phyloP scores from a whole-genome alignment of 2,888 invertebrate genomes.

The Aphelenchoides bicaudatus region DNA sequence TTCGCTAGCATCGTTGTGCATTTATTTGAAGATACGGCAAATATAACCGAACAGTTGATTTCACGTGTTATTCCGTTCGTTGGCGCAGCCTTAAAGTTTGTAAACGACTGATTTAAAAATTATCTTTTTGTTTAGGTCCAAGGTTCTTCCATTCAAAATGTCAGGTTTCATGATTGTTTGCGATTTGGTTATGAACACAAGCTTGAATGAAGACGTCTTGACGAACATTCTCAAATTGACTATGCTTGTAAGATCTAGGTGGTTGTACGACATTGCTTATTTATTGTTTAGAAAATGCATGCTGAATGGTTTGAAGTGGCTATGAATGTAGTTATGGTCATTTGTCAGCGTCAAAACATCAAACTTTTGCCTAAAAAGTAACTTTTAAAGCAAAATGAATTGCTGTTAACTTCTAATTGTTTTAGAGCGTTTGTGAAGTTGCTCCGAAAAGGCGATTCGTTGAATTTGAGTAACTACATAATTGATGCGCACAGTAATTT shows the following conservation, averaged over 20 bases:
- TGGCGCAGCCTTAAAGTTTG: constrained; percentile 48
- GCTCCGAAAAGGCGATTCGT: constrained; percentile 30
- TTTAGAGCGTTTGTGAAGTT: constrained; percentile 36
- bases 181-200: constrained; percentile 42
- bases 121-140: constrained; percentile 27
- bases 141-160: constrained; percentile 71
- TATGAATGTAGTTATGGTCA: constrained; percentile 47
- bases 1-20: constrained; percentile 29
- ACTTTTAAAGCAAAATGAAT: constrained; percentile 15
- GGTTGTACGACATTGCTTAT: background rate
- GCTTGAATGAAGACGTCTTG: constrained; percentile 39
- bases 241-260: constrained; percentile 35
- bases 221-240: constrained; percentile 42
- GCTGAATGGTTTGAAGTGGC: constrained; percentile 31
- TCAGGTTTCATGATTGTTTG: constrained; percentile 67
- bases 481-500: constrained; percentile 19
- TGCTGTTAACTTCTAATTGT: background rate
- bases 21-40: constrained; percentile 66
- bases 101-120: background rate
- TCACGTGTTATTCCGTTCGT: constrained; percentile 51
- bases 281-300: too few species aligned
- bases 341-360: constrained; percentile 52
- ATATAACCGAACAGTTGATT: constrained; percentile 69
- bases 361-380: constrained; percentile 41
- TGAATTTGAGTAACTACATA: constrained; percentile 27